Base-by-base conservation (phyloP, 1,140 invertebrate species). In the Drosophila ficusphila region DNA sequence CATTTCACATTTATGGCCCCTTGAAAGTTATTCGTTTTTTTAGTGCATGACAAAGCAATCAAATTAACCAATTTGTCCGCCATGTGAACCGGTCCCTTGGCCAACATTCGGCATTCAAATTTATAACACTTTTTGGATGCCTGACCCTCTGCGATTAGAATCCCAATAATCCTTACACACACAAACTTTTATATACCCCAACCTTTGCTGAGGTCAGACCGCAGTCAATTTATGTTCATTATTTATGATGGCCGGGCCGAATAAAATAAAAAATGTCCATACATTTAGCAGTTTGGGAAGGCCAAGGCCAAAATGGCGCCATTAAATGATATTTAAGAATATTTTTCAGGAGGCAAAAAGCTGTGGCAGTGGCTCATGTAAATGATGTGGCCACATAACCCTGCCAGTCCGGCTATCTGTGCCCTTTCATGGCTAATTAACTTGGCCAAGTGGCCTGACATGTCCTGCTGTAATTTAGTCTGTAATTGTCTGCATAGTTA, bases 381-480 rank as follows among this genome's bases (percentile, higher is more conserved):
- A 78, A 78, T 77, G 54, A 77, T 78, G 74, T 77, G 58, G 48
- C 60, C 71, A 65, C 49, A 74, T 74, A 51, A 74, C 51, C 29
- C 33, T 5, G 7, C 21, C 12, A n/a, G 46, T 5, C 34, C 33
- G 12, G 41, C 47, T 73, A 42, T 54, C 11, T 21, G 36, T 34
- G 67, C 72, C 76, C 62, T 56, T 82, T 74, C 54, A 77, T 74
- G 62, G 73, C 62, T 77, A 83, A 83, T 83, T 83, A 82, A 82
- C 62, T 52, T 16, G 53, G 46, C 57, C 61, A 52, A 61, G 57
- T 58, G 47, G 44, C 29, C 58, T 72, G 72, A 54, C 79, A 75
- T 78, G 74, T 78, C 51, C 52, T 36, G 46, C 34, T 31, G 49
- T 65, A 67, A 70, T 75, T 82, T 65, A 34, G 69, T 42, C 36